These are phyloP conservation scores for Thunnus albacares DNA, from an alignment of 2,797 vertebrate species.

Conservation along the genomic window DNA sequence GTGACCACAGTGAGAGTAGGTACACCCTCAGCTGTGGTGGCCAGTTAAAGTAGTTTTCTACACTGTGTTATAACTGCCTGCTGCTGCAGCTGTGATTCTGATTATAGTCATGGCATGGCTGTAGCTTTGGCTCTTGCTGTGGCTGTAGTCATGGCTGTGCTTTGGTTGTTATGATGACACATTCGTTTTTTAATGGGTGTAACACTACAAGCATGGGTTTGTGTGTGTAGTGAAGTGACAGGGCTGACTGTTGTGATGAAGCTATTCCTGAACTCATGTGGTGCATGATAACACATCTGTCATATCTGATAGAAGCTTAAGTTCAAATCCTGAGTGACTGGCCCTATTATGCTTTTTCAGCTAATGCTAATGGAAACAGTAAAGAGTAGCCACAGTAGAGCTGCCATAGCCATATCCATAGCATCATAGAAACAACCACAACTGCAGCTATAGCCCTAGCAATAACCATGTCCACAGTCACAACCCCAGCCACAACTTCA, in stretches of 20 bases:
- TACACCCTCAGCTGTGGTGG: too few relatives aligned
- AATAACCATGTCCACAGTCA: not conserved
- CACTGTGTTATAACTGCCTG: too few relatives aligned
- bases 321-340: not conserved
- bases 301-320: not conserved
- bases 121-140: too few relatives aligned
- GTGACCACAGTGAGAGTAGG: too few relatives aligned
- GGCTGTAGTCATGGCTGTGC: not conserved
- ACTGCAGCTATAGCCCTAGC: not conserved
- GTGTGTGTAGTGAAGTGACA: not conserved
- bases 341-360: not conserved
- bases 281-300: not conserved
- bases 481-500: too few relatives aligned
- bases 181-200: not conserved
- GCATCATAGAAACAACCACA: not conserved
- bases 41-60: too few relatives aligned
- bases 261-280: not conserved
- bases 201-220: not conserved
- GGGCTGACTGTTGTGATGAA: not conserved
- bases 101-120: too few relatives aligned
- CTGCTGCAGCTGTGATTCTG: not conserved
- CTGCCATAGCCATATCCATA: not conserved
- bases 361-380: not conserved
- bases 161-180: not conserved
- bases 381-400: not conserved